A percentile compares a stretch with the other conserved stretches of the same genome.
Conservation (phyloP, 2,888 invertebrate species). For the Macrosoma leucophasiata region DNA sequence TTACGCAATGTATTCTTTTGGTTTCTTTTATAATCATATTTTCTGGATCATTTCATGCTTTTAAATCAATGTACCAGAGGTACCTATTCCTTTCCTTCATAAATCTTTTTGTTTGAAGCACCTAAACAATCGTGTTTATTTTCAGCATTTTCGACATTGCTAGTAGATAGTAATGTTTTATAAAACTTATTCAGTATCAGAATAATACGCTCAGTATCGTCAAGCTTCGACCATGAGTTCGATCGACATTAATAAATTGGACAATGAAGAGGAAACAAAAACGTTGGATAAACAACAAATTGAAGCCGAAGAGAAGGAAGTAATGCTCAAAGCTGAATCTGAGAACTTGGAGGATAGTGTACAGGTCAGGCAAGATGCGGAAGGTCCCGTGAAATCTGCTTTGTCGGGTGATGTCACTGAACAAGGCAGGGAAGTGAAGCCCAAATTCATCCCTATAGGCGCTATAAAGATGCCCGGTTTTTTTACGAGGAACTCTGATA, state of each 20-base stretch:
- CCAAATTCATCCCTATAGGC: constrained; percentile 89
- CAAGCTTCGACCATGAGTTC: constrained; percentile 43
- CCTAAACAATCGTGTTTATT: too few relatives aligned
- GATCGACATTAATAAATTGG: constrained; percentile 56
- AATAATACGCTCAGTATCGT: too few relatives aligned
- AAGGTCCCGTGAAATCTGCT: constrained; percentile 67
- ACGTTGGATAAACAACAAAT: constrained; percentile 80
- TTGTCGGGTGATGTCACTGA: constrained; percentile 74
- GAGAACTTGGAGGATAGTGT: constrained; percentile 59
- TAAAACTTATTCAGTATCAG: too few relatives aligned
- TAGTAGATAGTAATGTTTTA: too few relatives aligned
- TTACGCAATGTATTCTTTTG: too few relatives aligned
- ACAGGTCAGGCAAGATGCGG: constrained; percentile 63
- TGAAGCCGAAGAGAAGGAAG: constrained; percentile 79
- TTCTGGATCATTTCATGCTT: too few relatives aligned
- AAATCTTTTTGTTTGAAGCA: too few relatives aligned
- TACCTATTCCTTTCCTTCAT: too few relatives aligned
- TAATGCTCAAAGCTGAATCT: constrained; percentile 77
- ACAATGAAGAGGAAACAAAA: constrained; percentile 55
- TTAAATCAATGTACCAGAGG: too few relatives aligned
- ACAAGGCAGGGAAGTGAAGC: constrained; percentile 84
- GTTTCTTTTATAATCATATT: too few relatives aligned
- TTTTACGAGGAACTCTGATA: constrained; percentile 85
- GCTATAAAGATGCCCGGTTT: constrained; percentile 93
- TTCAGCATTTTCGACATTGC: too few relatives aligned